Base-by-base conservation (phyloP, 2,797 vertebrate species). In the Phoeniculus purpureus region DNA sequence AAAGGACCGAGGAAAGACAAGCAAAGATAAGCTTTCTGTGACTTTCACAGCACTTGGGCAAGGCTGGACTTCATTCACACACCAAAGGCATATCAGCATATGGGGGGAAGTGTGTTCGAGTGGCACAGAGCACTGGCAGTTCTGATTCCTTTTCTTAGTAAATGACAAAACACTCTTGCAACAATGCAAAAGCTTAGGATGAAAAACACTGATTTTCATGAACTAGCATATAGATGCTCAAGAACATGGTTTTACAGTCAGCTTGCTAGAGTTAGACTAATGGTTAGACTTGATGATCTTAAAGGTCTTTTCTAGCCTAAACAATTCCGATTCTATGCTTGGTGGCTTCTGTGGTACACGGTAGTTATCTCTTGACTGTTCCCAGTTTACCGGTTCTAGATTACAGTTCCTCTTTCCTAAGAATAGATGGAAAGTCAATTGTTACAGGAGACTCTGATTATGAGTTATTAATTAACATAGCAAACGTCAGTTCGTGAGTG, bases 381-480 rank as follows among this genome's bases (percentile, higher is more conserved):
- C 19, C 15, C 40, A 62, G 5, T 1, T 77, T 54, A 43, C 7
- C 6, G 20, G 13, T 34, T 83, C 76, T 74, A 64, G 31, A 92
- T 61, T 11, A 59, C 54, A 85, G 26, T 17, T 61, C 13, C 4
- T 47, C 23, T 73, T 85, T 16, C 37, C 22, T 22, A 45, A 55
- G 48, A 34, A 31, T 51, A 22, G 20, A 19, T 2, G 26, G 45
- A 78, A 85, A 72, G 72, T 26, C 7, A 51, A 1, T 75, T 72
- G 31, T 66, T 83, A 19, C 18, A 34, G 81, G 51, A 20, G 14
- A 54, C 5, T 75, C 16, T 2, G 0, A 55, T 77, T 61, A 61
- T 37, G 52, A 83, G 65, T 73, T 73, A 93, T 80, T 75, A 89
- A 89, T 91, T 91, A 87, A 71, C 29, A 16, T 4, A 74, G 21